Base-by-base conservation (phyloP, 2,113 vertebrate genomes). In the Cathartes aura region DNA sequence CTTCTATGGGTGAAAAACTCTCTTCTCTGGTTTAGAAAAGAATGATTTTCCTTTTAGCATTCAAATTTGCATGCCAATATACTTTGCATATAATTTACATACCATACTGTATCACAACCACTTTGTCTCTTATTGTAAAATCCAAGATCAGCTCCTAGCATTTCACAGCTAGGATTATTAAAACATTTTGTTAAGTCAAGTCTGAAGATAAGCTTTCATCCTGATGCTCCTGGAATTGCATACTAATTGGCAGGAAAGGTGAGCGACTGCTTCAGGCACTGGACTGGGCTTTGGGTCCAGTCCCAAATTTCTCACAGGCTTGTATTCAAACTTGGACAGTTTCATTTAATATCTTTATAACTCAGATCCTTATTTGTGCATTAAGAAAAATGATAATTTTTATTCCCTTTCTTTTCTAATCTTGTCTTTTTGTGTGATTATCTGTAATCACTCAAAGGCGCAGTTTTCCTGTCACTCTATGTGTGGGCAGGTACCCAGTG, bases 41-140 rank as follows among this genome's bases (percentile, higher is more conserved):
- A 95, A 87, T 94, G n/a, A 87, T 92, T 95, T 97, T 87, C 30
- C 83, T 96, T 92, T 91, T 67, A 96, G 87, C 68, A 15, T 96
- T 92, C 73, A 95, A 87, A 97, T 94, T 91, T 97, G 92, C 91
- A 96, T 95, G 92, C 73, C 92, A 95, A 94, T 95, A 85, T 82
- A 91, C 47, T 97, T 94, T 96, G 91, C 93, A 97, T 96, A 52
- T 84, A 59, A 96, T 97, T 97, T 96, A 78, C 96, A 97, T 96
- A 89, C 52, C 81, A 91, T 38, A 82, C 48, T 68, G 78, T 72
- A 96, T 63, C 48, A 71, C 64, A 96, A 67, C 60, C 60, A 84
- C 66, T 96, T 95, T 87, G 60, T 79, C 48, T 91, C 68, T 80
- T 92, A 94, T 87, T 96, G 93, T 95, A 94, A 91, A 92, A 95